Base-by-base conservation (phyloP, 1,140 invertebrate genomes). In the Tetranychus urticae region DNA sequence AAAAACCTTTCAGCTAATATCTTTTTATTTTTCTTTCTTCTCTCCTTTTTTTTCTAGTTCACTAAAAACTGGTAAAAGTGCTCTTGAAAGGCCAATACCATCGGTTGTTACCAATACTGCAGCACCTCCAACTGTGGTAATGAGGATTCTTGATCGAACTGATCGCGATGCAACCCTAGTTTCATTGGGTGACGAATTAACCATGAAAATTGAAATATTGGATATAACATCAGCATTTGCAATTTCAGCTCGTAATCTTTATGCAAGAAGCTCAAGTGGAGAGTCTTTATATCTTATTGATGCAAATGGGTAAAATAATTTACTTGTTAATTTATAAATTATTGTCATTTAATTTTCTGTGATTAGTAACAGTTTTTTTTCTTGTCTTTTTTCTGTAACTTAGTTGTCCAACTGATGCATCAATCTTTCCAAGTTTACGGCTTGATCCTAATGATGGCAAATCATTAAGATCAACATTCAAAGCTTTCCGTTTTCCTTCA, bases 401-500 rank as follows among this genome's bases (percentile, higher is more conserved):
- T 58, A 74, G 74, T 35, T 77, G 76, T 69, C 75, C 76, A 36
- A 69, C 71, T 35, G 75, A 77, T 67, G 68, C 70, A 6, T 70
- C 70, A 58, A 73, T 77, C 13, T 77, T 77, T 67, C 75, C 76
- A 34, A 69, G 70, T 13, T 65, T 77, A 34, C 67, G 70, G 56
- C 61, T 74, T 33, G 75, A 77, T 60, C 65, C 69, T n/a, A 62
- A 61, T 33, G 69, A 70, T 37, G 69, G 70, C 14, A 68, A 71
- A 58, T 70, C 72, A 45, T 65, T 77, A 31, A 70, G 68, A 63
- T 69, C 72, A 12, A 70, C 73, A 64, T 77, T 77, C 68, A 76
- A 76, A 65, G 76, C 76, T 34, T 77, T 77, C 68, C 67, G 76
- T 10, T 77, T 77, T 66, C 75, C 76, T 36, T 74, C 75, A 23